These are phyloP conservation scores for Dryocosmus kuriphilus DNA, from an alignment of 2,888 invertebrate species.

Conservation along the genomic window DNA sequence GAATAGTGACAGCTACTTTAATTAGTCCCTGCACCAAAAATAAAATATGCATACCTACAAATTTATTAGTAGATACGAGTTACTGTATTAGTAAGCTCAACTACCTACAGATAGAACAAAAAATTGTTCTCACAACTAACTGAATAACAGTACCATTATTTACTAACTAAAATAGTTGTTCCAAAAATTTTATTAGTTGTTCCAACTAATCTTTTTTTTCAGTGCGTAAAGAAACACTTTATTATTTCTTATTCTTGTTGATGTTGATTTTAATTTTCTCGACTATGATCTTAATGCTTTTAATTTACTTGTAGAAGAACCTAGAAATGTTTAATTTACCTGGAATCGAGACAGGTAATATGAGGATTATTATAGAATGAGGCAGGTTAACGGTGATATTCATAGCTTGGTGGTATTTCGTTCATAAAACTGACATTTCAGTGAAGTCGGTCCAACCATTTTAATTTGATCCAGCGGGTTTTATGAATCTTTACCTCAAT, in stretches of 20 bases:
- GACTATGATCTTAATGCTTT: neutral
- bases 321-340: neutral
- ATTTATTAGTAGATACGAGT: too few species aligned
- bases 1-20: too few species aligned
- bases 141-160: too few species aligned
- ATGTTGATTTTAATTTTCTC: neutral
- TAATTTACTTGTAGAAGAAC: neutral
- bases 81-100: too few species aligned
- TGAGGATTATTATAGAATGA: neutral
- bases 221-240: too few species aligned
- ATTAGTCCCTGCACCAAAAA: too few species aligned
- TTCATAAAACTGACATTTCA: conserved; percentile 14
- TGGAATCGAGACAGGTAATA: neutral
- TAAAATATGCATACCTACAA: too few species aligned
- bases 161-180: too few species aligned
- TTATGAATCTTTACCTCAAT: conserved; percentile 51
- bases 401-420: conserved; percentile 44
- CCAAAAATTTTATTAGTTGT: too few species aligned
- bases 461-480: conserved; percentile 26
- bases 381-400: neutral
- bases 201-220: too few species aligned
- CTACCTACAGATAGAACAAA: too few species aligned
- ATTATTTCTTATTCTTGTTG: neutral
- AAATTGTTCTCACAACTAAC: too few species aligned
- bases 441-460: neutral